Conservation (phyloP, 2,797 vertebrate genomes). For the Dicrostonyx torquatus region DNA sequence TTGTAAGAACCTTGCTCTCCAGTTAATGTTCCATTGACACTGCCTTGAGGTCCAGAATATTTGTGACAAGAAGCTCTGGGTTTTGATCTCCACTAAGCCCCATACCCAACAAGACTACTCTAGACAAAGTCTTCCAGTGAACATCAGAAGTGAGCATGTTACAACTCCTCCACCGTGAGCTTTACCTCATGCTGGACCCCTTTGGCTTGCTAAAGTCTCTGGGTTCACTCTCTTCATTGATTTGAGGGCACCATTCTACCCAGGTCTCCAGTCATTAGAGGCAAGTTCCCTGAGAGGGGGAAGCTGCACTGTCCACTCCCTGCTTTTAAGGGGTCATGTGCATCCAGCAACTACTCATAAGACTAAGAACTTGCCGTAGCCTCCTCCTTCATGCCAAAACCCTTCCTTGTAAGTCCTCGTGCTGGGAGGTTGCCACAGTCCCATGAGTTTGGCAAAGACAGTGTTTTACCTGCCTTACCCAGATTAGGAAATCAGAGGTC, state of each 20-base stretch:
- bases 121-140: not conserved
- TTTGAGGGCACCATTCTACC: not conserved
- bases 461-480: not conserved
- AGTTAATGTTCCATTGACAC: not conserved
- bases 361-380: not conserved
- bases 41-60: not conserved
- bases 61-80: not conserved
- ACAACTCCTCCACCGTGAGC: not conserved
- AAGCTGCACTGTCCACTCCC: too few species aligned
- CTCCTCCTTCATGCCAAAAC: not conserved
- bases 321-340: not conserved
- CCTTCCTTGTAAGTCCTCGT: not conserved
- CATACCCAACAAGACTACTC: not conserved
- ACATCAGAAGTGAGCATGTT: not conserved
- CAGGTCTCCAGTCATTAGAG: not conserved
- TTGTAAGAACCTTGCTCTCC: not conserved
- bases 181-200: not conserved
- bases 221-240: not conserved
- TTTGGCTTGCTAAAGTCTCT: not conserved
- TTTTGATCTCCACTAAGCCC: not conserved
- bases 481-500: slow-evolving; percentile 2
- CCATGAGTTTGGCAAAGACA: not conserved
- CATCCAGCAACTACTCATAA: not conserved
- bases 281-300: not conserved
- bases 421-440: not conserved